phyloP scores from a whole-genome alignment of 2,888 invertebrate species.

The Philhelius pedissequus region DNA sequence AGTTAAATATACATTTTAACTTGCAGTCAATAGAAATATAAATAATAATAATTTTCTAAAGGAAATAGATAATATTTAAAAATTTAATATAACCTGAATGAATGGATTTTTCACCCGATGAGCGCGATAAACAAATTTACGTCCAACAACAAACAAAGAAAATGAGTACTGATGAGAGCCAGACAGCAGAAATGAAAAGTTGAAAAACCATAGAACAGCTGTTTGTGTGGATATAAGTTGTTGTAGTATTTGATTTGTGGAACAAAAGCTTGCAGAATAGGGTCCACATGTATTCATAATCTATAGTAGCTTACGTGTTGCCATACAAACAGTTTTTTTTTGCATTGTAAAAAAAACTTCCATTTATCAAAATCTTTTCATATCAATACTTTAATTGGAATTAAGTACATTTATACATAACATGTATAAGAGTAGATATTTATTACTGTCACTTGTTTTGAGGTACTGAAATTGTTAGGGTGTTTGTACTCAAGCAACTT shows the following conservation, averaged over 20 bases:
- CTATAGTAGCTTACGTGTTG: neutral
- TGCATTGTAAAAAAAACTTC: neutral
- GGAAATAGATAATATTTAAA: neutral
- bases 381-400: too few species aligned
- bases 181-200: neutral
- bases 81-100: neutral
- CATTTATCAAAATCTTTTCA: too few species aligned
- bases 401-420: too few species aligned
- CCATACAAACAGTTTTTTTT: neutral
- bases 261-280: neutral
- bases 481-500: too few species aligned
- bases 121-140: neutral
- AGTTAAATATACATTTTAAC: neutral
- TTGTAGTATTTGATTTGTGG: neutral
- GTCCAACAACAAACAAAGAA: slow-evolving; percentile 6
- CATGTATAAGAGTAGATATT: too few species aligned
- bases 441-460: too few species aligned
- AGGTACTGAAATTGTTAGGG: too few species aligned
- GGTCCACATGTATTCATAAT: neutral
- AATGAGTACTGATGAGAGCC: slow-evolving; percentile 11
- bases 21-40: neutral
- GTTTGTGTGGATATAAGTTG: neutral
- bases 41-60: neutral
- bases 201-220: neutral
- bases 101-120: neutral